phyloP scores from a whole-genome alignment of 2,113 vertebrate genomes.

The Anarrhichthys ocellatus region DNA sequence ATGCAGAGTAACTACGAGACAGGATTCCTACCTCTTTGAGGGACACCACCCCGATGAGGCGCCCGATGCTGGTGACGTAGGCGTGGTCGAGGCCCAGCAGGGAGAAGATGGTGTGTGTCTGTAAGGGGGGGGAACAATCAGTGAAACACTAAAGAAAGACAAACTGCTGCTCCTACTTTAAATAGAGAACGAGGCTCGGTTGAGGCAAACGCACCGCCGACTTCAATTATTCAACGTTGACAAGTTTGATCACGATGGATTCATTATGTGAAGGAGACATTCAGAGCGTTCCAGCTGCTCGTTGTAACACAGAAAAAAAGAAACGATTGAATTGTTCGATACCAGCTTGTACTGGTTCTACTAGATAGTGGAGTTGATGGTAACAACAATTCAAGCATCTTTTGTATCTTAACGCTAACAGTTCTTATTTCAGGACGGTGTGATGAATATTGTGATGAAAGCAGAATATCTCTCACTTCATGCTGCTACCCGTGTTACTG shows the following conservation, averaged over 20 bases:
- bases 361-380: too few relatives aligned
- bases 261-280: constrained; percentile 12
- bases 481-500: background rate
- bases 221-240: constrained; percentile 43
- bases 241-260: constrained; percentile 25
- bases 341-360: background rate
- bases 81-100: constrained; percentile 96
- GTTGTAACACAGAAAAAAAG: background rate
- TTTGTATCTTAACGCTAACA: background rate
- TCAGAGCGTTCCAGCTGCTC: background rate
- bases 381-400: background rate
- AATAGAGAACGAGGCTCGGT: constrained; percentile 23
- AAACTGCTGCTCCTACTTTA: constrained; percentile 1
- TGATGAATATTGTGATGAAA: background rate
- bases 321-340: background rate
- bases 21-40: constrained; percentile 90
- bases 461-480: background rate
- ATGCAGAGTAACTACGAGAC: too few relatives aligned
- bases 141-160: background rate
- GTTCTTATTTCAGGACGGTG: background rate
- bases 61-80: constrained; percentile 96
- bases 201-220: constrained; percentile 23
- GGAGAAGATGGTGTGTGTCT: constrained; percentile 98
- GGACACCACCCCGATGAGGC: constrained; percentile 95
- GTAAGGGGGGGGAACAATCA: constrained; percentile 30